Evolutionary conservation across 2,888 invertebrate genomes (phyloP), one percentile per base, ranked within the genome.

Genomic region (Tetheella fluctuosa): DNA sequence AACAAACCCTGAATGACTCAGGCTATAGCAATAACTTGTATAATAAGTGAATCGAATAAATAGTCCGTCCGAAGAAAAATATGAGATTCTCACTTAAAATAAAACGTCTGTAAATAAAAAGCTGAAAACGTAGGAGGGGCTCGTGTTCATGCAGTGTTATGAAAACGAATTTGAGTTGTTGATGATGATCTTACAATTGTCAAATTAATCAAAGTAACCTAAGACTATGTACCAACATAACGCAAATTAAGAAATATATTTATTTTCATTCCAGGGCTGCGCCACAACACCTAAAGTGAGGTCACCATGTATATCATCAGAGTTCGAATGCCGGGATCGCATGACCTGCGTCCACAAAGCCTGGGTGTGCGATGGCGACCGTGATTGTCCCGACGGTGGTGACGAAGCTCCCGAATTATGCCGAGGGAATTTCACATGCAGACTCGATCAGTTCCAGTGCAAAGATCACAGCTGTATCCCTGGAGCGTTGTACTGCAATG

Each of bases 381-480:
- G 93, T 54, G 98, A 98, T 84, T 98, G 98, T 77, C 95, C 96
- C 0, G 96, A 96, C 77, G 97, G 97, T 34, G 95, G 95, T 0
- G 98, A 98, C 81, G 98, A 98, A 84, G 93, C 94, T 0, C 91
- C 94, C 0, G 93, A 94, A 59, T 80, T 93, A 55, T 94, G 94
- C 76, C 95, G 97, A 71, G 94, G 94, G 54, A 96, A 96, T 77
- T 89, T 96, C 73, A 97, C 96, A 28, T 98, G 98, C 88, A 94
- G 97, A 54, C 93, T 95, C 0, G 97, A 98, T 90, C 97, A 98
- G 88, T 98, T 97, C 86, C 96, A 97, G 79, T 98, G 98, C 85
- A 95, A 94, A 57, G 96, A 97, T 90, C 95, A 94, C 64, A 95
- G 95, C 68, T 97, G 97, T 79, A 97, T 97, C 65, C 94, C 96